Evolutionary conservation across 2,113 vertebrate species (phyloP).

Genomic region (Catagonus wagneri): DNA sequence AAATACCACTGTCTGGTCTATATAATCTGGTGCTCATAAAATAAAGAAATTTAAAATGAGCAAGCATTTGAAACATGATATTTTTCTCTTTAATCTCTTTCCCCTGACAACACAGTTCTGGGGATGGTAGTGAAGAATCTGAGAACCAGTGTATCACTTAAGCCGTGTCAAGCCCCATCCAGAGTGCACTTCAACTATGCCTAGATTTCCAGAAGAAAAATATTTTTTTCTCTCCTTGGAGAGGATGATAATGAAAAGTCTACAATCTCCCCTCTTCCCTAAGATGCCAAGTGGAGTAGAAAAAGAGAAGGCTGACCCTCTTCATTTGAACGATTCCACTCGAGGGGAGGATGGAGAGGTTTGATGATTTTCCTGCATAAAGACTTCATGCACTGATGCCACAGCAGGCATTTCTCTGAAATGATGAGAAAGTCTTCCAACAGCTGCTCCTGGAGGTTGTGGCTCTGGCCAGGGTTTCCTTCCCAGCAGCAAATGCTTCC

Average conservation of each 20-base stretch:
- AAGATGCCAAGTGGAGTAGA: background rate
- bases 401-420: background rate
- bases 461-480: background rate
- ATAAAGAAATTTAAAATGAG: background rate
- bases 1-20: background rate
- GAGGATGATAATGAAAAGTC: background rate
- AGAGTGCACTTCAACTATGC: background rate
- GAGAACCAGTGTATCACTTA: background rate
- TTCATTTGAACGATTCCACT: background rate
- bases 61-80: background rate
- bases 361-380: too few relatives aligned
- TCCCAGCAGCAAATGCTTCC: background rate
- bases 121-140: background rate
- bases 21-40: conserved; percentile 8
- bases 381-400: background rate
- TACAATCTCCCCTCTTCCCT: background rate
- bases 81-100: background rate
- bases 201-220: conserved; percentile 3
- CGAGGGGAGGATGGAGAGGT: accelerated
- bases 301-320: background rate
- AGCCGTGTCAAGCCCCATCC: background rate
- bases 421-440: background rate
- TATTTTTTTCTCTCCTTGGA: background rate
- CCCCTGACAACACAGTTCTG: background rate
- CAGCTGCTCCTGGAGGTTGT: background rate